These are phyloP conservation scores for Drosophila suboccidentalis DNA, from an alignment of 2,888 invertebrate genomes.

Conservation along the genomic window DNA sequence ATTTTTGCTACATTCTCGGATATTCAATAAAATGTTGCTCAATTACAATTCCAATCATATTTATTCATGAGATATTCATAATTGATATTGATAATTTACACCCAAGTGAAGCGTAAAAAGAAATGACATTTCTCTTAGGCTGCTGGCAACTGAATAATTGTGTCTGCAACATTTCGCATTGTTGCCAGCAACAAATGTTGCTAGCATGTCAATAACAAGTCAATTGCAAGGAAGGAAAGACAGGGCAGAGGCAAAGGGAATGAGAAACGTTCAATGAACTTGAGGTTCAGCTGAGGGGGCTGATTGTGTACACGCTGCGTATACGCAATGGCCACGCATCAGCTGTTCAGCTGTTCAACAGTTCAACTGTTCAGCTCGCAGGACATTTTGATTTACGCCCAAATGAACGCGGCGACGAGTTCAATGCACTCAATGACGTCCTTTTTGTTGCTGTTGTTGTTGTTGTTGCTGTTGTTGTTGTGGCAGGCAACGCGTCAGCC, in stretches of 20 bases:
- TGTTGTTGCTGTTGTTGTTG: conserved; percentile 25
- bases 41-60: neutral
- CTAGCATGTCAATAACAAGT: conserved; percentile 8
- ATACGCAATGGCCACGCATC: conserved; percentile 60
- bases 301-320: conserved; percentile 39
- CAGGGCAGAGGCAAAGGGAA: neutral
- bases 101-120: neutral
- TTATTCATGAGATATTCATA: neutral
- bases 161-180: conserved; percentile 35
- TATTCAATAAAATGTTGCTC: too few species aligned
- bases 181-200: conserved; percentile 38
- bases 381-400: conserved; percentile 74
- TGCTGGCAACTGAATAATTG: neutral
- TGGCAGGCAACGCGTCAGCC: conserved; percentile 43
- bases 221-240: neutral
- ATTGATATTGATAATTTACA: neutral
- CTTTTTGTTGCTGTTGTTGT: conserved; percentile 3
- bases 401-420: conserved; percentile 49
- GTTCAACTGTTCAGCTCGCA: conserved; percentile 54
- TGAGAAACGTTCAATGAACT: conserved; percentile 54
- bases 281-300: conserved; percentile 7
- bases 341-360: conserved; percentile 55
- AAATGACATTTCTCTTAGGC: neutral
- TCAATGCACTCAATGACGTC: conserved; percentile 65
- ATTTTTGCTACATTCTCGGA: too few species aligned